Percentiles rank a stretch among this genome's conserved stretches.
Evolutionary conservation across 1,140 invertebrate genomes (phyloP).

Genomic region (Caenorhabditis tropicalis): DNA sequence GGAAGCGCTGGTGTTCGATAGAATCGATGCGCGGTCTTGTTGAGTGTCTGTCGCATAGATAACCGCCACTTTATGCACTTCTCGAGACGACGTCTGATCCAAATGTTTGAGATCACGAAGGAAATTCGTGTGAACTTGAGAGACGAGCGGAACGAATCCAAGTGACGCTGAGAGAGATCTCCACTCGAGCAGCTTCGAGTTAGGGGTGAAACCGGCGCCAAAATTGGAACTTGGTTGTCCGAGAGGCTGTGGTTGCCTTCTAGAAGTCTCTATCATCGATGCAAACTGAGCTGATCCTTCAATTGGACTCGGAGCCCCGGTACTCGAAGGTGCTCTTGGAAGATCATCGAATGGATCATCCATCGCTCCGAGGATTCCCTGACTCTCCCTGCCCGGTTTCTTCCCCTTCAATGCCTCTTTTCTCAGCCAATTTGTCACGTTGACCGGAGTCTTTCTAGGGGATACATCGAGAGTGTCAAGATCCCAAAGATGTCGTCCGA

Average conservation of each 20-base stretch:
- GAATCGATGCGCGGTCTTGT: conserved; percentile 76
- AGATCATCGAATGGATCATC: conserved; percentile 57
- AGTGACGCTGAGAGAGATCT: conserved; percentile 39
- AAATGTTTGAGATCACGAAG: conserved; percentile 65
- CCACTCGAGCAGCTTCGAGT: conserved; percentile 49
- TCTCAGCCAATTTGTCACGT: conserved; percentile 57
- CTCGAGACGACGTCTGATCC: conserved; percentile 77
- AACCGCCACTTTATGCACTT: conserved; percentile 98
- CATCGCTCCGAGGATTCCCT: conserved; percentile 56
- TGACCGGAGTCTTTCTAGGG: conserved; percentile 14
- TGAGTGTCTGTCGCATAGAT: conserved; percentile 93
- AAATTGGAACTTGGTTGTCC: background rate
- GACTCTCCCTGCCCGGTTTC: background rate
- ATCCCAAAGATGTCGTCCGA: conserved; percentile 53
- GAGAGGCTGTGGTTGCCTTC: conserved; percentile 32
- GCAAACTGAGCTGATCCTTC: background rate
- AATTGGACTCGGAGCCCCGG: background rate
- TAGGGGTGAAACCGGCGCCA: background rate
- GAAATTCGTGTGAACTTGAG: conserved; percentile 60
- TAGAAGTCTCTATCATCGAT: conserved; percentile 28
- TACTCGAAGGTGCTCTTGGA: conserved; percentile 15
- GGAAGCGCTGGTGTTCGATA: conserved; percentile 63
- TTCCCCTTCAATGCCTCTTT: conserved; percentile 50
- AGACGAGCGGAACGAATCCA: conserved; percentile 41
- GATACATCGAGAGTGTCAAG: conserved; percentile 30